Evolutionary conservation across 2,888 invertebrate genomes (phyloP).

Genomic region (Anodontia alba): DNA sequence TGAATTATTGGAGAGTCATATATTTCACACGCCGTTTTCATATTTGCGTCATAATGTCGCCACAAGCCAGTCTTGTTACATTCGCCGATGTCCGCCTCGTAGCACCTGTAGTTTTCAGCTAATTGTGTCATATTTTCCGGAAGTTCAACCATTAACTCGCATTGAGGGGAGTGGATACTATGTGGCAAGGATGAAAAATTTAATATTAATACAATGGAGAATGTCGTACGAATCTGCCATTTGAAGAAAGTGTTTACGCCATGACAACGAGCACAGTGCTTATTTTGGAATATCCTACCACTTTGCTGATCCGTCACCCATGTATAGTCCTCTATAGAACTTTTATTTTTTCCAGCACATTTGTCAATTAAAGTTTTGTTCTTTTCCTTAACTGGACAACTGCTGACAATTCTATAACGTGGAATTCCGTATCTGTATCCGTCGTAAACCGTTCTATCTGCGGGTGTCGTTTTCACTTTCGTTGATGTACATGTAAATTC

Average conservation of each 20-base stretch:
- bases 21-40: background rate
- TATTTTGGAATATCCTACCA: background rate
- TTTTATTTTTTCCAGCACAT: background rate
- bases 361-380: background rate
- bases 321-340: background rate
- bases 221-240: background rate
- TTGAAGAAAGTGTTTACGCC: background rate
- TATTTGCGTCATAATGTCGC: background rate
- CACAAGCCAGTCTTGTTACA: background rate
- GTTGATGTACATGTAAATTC: background rate
- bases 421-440: background rate
- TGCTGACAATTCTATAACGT: background rate
- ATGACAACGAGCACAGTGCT: background rate
- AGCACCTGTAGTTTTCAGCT: background rate
- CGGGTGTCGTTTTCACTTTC: background rate
- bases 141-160: background rate
- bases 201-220: background rate
- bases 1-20: background rate
- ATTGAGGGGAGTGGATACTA: background rate
- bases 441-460: background rate
- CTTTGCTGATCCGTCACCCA: background rate
- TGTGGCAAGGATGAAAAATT: background rate
- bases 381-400: background rate
- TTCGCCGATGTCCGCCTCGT: background rate
- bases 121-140: background rate